A percentile compares a stretch with the other conserved stretches of the same genome.
Conservation (phyloP, 2,797 vertebrate genomes). For the Delichon dasypus region DNA sequence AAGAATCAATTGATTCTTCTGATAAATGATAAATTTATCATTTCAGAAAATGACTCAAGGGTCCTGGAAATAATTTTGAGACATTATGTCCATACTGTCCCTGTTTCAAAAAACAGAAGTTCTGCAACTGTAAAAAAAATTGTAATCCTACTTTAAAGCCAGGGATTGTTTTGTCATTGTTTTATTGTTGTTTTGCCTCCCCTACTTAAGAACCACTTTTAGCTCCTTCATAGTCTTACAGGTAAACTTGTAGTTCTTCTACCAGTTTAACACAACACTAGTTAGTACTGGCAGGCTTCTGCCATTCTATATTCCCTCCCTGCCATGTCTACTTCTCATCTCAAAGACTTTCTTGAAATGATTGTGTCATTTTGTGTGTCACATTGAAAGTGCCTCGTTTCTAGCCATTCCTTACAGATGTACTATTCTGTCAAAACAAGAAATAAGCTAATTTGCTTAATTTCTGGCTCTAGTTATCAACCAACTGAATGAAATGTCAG, state of each 20-base stretch:
- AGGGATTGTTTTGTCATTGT: neutral
- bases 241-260: neutral
- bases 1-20: neutral
- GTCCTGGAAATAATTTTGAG: neutral
- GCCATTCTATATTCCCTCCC: neutral
- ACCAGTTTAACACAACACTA: neutral
- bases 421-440: neutral
- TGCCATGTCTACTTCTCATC: neutral
- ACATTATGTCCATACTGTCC: neutral
- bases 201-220: neutral
- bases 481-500: neutral
- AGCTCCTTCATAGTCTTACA: accelerated
- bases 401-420: neutral
- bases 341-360: neutral
- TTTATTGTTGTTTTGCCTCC: neutral
- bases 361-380: neutral
- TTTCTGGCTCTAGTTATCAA: neutral
- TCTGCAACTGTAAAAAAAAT: neutral
- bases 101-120: neutral
- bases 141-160: neutral
- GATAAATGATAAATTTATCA: neutral
- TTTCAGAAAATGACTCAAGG: neutral
- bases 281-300: neutral
- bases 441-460: neutral
- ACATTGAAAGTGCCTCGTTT: neutral